phyloP scores from a whole-genome alignment of 2,888 invertebrate species.

The Eilema caniola region DNA sequence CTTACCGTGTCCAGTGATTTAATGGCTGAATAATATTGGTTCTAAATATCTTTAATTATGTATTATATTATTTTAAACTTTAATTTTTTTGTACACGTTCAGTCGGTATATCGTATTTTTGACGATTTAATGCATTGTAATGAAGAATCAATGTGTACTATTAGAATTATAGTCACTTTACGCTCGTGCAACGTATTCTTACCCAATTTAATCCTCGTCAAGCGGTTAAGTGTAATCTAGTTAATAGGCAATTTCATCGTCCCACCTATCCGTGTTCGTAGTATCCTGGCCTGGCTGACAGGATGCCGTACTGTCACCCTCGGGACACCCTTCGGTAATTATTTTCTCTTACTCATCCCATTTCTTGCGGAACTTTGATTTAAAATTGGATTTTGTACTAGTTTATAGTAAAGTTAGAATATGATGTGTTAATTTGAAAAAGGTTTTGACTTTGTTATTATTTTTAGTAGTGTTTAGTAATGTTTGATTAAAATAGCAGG shows the following conservation, averaged over 20 bases:
- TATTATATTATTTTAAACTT: neutral
- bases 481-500: too few species aligned
- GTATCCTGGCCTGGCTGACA: slow-evolving; percentile 52
- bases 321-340: slow-evolving; percentile 58
- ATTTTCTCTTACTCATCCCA: slow-evolving; percentile 53
- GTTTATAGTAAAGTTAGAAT: neutral
- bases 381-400: slow-evolving; percentile 50
- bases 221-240: slow-evolving; percentile 56
- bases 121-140: neutral
- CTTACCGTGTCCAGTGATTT: neutral
- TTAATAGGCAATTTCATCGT: slow-evolving; percentile 62
- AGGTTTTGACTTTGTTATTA: neutral
- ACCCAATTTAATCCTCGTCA: slow-evolving; percentile 55
- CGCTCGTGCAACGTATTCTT: slow-evolving; percentile 34
- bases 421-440: neutral
- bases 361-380: slow-evolving; percentile 41
- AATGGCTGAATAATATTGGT: neutral
- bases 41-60: neutral
- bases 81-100: too few species aligned
- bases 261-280: slow-evolving; percentile 53
- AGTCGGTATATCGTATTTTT: neutral
- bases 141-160: slow-evolving; percentile 8
- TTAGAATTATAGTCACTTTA: slow-evolving; percentile 15
- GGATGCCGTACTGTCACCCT: slow-evolving; percentile 53
- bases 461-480: neutral